Base-by-base conservation (phyloP, 2,888 invertebrate genomes). In the Scotopteryx bipunctaria region DNA sequence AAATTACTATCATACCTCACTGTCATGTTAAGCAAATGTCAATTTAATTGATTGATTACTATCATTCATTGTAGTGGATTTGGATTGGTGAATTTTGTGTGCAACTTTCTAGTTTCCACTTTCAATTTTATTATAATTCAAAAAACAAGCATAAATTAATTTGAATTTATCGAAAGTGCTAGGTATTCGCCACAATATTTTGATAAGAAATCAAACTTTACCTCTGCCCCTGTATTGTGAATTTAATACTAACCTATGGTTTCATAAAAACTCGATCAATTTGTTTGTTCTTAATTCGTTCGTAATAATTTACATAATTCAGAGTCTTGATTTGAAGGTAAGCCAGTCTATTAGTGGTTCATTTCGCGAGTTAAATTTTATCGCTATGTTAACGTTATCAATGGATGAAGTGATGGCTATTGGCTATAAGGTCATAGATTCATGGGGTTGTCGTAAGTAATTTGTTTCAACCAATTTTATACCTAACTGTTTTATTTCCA, bases 241-340 rank as follows among this genome's bases (percentile, higher is more conserved):
- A 14, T 27, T 13, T 8, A n/a, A 5, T 44, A 47, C 25, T 59
- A 46, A 57, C 54, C 56, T 49, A 57, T 56, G 53, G 52, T 29
- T 27, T 25, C 48, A 36, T 38, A 21, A 38, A 59, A 37, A 59
- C 48, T 56, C 54, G 59, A 59, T 43, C 48, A 53, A 53, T 43
- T 36, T 55, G 37, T 44, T 53, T 55, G 32, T 53, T 53, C 44
- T 56, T 57, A 54, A 57, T 42, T 56, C 51, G 56, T 69, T 69
- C 71, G 72, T 73, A 73, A 72, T 72, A 72, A 67, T 78, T 78
- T 77, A 74, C 68, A 70, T 78, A 78, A 76, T 73, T 73, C 62
- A 57, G 55, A 48, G 48, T 57, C 64, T 60, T 42, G 56, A 49
- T 41, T 57, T 45, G 57, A 63, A 69, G 73, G 73, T 71, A 62